These are phyloP conservation scores for Luidia sarsii DNA, from an alignment of 53 echinoderm and acorn worm genomes.

Conservation along the genomic window DNA sequence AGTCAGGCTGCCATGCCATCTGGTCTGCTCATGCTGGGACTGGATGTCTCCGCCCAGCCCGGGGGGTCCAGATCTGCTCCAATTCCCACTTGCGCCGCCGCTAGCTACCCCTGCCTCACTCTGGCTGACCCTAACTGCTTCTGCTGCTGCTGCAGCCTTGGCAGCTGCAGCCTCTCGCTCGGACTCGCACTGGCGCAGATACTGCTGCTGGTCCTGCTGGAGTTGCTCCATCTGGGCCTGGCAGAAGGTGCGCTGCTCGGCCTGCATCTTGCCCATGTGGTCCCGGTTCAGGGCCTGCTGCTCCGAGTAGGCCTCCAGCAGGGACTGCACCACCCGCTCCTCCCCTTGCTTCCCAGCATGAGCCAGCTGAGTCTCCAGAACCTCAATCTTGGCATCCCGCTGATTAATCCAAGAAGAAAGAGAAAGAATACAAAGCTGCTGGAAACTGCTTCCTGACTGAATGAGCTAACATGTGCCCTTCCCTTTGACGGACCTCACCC, in stretches of 20 bases:
- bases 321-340: conserved; percentile 69
- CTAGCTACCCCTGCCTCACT: neutral
- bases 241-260: conserved; percentile 67
- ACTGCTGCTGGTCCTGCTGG: conserved; percentile 59
- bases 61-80: too few species aligned
- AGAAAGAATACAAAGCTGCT: too few species aligned
- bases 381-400: conserved; percentile 83
- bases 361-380: conserved; percentile 74
- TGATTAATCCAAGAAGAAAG: too few species aligned
- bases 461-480: too few species aligned
- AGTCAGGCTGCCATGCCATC: too few species aligned
- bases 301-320: conserved; percentile 70
- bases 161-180: neutral
- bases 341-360: conserved; percentile 51
- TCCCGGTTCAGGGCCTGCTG: conserved; percentile 70
- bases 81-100: too few species aligned
- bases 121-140: neutral
- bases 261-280: conserved; percentile 65
- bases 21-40: neutral
- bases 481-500: too few species aligned
- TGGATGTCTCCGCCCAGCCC: conserved; percentile 5
- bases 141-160: neutral
- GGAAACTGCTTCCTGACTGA: too few species aligned
- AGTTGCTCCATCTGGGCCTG: conserved; percentile 67
- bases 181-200: neutral